Evolutionary conservation across 30 jellyfish, hydroid and myxozoan species (phyloP).

Genomic region (Nemopilema nomurai): DNA sequence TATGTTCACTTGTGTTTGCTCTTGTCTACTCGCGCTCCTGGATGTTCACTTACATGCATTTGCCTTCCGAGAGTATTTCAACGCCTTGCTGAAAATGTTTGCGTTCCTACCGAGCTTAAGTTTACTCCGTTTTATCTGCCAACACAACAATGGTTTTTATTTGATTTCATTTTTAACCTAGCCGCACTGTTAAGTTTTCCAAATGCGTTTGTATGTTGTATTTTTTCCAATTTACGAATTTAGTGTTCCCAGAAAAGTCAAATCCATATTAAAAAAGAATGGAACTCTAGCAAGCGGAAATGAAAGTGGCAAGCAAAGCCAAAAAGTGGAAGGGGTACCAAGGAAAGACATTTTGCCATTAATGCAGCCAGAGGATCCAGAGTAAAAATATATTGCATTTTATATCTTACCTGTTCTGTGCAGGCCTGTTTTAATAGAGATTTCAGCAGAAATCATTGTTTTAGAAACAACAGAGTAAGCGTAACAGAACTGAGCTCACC

Average conservation of each 20-base stretch:
- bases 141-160: not conserved
- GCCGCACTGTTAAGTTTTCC: not conserved
- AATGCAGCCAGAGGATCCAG: constrained; percentile 47
- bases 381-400: not conserved
- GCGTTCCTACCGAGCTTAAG: too few relatives aligned
- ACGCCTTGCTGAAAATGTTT: too few relatives aligned
- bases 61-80: too few relatives aligned
- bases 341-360: constrained; percentile 14
- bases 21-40: not conserved
- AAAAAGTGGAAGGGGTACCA: constrained; percentile 3
- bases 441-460: too few relatives aligned
- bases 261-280: not conserved
- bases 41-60: too few relatives aligned
- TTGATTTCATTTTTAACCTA: not conserved
- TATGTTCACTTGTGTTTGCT: not conserved
- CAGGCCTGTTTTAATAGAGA: too few relatives aligned
- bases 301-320: not conserved
- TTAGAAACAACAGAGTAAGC: too few relatives aligned
- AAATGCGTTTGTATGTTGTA: not conserved
- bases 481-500: too few relatives aligned
- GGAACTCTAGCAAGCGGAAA: constrained; percentile 1
- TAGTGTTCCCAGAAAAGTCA: constrained; percentile 8
- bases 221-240: not conserved
- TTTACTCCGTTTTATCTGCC: not conserved
- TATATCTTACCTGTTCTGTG: too few relatives aligned